phyloP scores from a whole-genome alignment of 2,797 vertebrate species.

The Emys orbicularis region DNA sequence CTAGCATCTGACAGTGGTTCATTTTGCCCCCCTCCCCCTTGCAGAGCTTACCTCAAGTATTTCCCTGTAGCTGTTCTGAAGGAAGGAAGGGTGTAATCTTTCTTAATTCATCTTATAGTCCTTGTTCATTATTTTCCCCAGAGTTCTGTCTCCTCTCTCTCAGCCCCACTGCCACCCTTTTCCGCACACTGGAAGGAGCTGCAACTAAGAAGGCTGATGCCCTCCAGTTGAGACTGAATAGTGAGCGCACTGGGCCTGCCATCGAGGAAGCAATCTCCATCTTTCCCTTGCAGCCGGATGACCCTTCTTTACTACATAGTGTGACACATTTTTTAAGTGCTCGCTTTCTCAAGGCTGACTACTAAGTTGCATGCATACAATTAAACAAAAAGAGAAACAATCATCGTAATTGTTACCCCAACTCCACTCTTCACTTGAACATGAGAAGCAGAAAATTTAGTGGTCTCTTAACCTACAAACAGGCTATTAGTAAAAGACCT shows the following conservation, averaged over 20 bases:
- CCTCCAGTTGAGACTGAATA: not conserved
- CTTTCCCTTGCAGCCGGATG: not conserved
- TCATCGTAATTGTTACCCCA: not conserved
- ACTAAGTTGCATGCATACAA: not conserved
- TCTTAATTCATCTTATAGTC: not conserved
- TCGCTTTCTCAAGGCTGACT: not conserved
- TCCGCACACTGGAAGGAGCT: not conserved
- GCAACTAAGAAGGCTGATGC: not conserved
- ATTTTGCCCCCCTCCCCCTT: not conserved
- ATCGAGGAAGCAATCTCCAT: not conserved
- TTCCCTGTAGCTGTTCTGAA: not conserved
- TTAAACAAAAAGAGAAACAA: not conserved
- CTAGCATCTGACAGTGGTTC: not conserved
- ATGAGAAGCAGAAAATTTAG: not conserved
- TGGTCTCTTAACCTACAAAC: not conserved
- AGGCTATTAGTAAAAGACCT: not conserved
- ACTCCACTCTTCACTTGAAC: not conserved
- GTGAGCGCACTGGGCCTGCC: not conserved
- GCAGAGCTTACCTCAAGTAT: not conserved
- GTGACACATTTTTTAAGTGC: not conserved
- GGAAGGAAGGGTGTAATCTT: not conserved
- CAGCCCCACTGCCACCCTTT: not conserved
- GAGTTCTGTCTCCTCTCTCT: not conserved
- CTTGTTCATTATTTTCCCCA: not conserved
- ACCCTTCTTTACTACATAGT: not conserved